phyloP scores from a whole-genome alignment of 2,113 vertebrate genomes.

The Lonchura striata region DNA sequence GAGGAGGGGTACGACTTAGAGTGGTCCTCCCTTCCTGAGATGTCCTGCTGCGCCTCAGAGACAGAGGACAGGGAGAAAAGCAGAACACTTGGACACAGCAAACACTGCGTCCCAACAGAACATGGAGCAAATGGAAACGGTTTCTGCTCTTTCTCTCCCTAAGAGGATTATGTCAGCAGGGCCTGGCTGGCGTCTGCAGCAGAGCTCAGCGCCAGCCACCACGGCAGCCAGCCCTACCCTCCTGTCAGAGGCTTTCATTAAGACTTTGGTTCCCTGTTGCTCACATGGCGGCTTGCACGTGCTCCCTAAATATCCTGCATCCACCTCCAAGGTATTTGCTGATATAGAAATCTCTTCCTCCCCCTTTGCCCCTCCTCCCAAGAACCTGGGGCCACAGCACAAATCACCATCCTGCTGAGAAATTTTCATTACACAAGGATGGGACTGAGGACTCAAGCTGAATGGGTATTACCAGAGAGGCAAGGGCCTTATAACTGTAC shows the following conservation, averaged over 20 bases:
- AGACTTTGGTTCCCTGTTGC: slow-evolving; percentile 60
- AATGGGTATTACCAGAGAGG: not conserved
- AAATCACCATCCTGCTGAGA: slow-evolving; percentile 58
- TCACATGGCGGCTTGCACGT: slow-evolving; percentile 29
- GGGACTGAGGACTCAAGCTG: not conserved
- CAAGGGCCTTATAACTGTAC: not conserved
- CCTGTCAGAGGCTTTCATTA: slow-evolving; percentile 72
- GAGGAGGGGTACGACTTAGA: not conserved
- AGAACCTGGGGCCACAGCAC: not conserved
- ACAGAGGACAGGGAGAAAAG: not conserved
- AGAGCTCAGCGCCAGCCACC: slow-evolving; percentile 28
- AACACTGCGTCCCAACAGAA: not conserved
- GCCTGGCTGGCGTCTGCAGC: slow-evolving; percentile 35
- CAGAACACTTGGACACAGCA: not conserved
- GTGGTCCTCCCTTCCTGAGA: not conserved
- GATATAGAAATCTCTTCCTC: slow-evolving; percentile 47
- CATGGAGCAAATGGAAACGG: slow-evolving; percentile 13
- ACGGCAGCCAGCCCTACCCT: slow-evolving; percentile 16
- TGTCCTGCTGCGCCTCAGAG: not conserved
- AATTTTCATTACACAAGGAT: slow-evolving; percentile 50
- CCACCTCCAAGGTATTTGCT: slow-evolving; percentile 60
- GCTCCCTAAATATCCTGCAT: slow-evolving; percentile 17
- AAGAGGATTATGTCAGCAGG: slow-evolving; percentile 74
- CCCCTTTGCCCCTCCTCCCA: not conserved
- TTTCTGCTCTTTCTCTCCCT: slow-evolving; percentile 57